Evolutionary conservation across 2,888 invertebrate species (phyloP).

Genomic region (Prenolepis imparis): DNA sequence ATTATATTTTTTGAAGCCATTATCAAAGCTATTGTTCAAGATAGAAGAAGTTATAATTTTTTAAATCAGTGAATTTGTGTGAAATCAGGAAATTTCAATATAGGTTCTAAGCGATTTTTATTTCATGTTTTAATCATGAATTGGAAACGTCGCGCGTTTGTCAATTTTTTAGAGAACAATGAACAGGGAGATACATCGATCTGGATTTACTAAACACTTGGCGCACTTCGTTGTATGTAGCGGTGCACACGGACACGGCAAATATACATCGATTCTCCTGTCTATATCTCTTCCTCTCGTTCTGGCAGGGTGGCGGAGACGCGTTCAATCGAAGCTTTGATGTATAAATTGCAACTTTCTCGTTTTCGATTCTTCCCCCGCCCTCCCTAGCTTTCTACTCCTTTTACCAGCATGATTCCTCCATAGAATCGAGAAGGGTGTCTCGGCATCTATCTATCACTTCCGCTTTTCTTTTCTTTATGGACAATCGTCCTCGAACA

Average conservation of each 20-base stretch:
- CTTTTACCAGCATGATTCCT: slow-evolving; percentile 73
- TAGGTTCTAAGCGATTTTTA: slow-evolving; percentile 9
- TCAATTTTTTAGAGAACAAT: slow-evolving; percentile 64
- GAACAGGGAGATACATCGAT: slow-evolving; percentile 59
- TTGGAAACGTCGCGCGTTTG: slow-evolving; percentile 47
- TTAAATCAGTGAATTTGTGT: neutral
- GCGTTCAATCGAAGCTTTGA: slow-evolving; percentile 79
- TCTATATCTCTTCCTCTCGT: slow-evolving; percentile 67
- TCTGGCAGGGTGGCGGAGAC: slow-evolving; percentile 69
- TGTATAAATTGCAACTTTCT: slow-evolving; percentile 78
- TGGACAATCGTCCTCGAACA: slow-evolving; percentile 72
- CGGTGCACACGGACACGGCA: slow-evolving; percentile 56
- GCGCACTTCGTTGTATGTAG: slow-evolving; percentile 69
- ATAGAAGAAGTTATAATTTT: neutral
- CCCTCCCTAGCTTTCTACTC: slow-evolving; percentile 68
- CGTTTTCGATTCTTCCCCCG: slow-evolving; percentile 70
- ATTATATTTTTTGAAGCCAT: neutral
- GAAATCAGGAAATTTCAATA: neutral
- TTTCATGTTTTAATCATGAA: slow-evolving; percentile 58
- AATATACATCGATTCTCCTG: slow-evolving; percentile 70
- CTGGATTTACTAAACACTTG: slow-evolving; percentile 76
- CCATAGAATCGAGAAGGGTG: slow-evolving; percentile 69
- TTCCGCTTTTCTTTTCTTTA: slow-evolving; percentile 73
- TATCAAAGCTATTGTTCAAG: neutral
- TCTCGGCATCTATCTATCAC: slow-evolving; percentile 74